These are phyloP conservation scores for Sarcophaga rosellei DNA, from an alignment of 2,888 invertebrate species.

Conservation along the genomic window DNA sequence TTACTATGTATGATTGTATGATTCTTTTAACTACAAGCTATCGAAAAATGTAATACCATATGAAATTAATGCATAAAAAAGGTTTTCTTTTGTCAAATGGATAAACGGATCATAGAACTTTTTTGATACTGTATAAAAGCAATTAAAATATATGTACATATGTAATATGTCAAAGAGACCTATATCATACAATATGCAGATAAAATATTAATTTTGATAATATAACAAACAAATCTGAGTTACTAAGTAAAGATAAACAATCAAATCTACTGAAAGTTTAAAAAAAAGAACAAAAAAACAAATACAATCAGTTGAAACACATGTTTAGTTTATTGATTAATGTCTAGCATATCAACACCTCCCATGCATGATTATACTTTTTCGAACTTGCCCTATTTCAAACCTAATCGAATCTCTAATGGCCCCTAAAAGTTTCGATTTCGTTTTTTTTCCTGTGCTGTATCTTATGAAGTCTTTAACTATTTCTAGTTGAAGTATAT, in stretches of 20 bases:
- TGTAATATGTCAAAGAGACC: background rate
- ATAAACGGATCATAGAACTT: too few relatives aligned
- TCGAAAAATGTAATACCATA: too few relatives aligned
- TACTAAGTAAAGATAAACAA: slow-evolving; percentile 14
- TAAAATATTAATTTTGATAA: too few relatives aligned
- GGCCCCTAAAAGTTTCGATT: background rate
- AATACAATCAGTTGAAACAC: background rate
- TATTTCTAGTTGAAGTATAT: too few relatives aligned
- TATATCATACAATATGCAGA: too few relatives aligned
- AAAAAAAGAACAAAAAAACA: background rate
- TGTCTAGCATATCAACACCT: background rate
- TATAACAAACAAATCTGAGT: background rate
- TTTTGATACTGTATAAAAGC: too few relatives aligned
- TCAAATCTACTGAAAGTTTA: background rate
- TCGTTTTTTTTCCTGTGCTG: background rate
- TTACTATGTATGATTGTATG: too few relatives aligned
- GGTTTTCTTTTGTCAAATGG: too few relatives aligned
- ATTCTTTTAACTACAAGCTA: too few relatives aligned
- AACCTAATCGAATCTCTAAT: background rate
- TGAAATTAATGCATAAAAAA: too few relatives aligned
- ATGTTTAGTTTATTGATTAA: background rate
- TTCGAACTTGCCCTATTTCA: background rate
- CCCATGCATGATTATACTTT: background rate
- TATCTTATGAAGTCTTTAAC: too few relatives aligned
- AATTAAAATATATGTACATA: too few relatives aligned